A percentile compares a stretch with the other conserved stretches of the same genome.
These are phyloP conservation scores for Hydropsyche tenuis DNA, from an alignment of 1,140 invertebrate species.

Conservation along the genomic window DNA sequence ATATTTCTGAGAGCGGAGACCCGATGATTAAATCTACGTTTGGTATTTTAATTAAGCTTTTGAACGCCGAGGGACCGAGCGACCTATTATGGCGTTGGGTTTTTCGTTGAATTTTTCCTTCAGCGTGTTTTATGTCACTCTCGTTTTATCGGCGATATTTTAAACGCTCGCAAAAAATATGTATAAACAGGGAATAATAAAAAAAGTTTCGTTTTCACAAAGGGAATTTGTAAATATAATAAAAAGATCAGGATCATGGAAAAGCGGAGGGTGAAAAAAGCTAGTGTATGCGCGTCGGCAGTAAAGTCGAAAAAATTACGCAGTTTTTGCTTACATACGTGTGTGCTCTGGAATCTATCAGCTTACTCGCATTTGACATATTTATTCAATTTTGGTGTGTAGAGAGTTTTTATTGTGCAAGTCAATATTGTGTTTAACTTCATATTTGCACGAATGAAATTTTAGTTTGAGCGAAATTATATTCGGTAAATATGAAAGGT, in stretches of 20 bases:
- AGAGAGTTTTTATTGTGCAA: too few relatives aligned
- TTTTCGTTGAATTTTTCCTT: constrained; percentile 4
- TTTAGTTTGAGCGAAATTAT: too few relatives aligned
- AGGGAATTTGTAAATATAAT: constrained; percentile 26
- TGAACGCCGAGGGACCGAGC: background rate
- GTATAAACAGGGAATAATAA: constrained; percentile 1
- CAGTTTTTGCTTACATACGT: too few relatives aligned
- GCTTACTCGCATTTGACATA: too few relatives aligned
- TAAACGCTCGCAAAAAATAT: constrained; percentile 7
- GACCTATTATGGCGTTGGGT: background rate
- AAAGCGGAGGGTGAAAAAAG: background rate
- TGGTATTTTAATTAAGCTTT: constrained; percentile 34
- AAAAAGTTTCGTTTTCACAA: constrained; percentile 24
- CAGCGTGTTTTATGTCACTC: background rate
- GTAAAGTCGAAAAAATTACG: too few relatives aligned
- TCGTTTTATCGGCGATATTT: constrained; percentile 21
- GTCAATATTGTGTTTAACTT: too few relatives aligned
- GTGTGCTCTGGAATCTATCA: too few relatives aligned
- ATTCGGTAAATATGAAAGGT: too few relatives aligned
- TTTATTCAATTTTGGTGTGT: too few relatives aligned
- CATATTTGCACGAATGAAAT: too few relatives aligned
- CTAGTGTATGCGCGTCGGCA: background rate
- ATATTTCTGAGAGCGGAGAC: constrained; percentile 2
- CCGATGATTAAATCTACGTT: constrained; percentile 35
- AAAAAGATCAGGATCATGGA: constrained; percentile 14